These are phyloP conservation scores for Mactra quadrangularis DNA, from an alignment of 1,140 invertebrate species.

Conservation along the genomic window DNA sequence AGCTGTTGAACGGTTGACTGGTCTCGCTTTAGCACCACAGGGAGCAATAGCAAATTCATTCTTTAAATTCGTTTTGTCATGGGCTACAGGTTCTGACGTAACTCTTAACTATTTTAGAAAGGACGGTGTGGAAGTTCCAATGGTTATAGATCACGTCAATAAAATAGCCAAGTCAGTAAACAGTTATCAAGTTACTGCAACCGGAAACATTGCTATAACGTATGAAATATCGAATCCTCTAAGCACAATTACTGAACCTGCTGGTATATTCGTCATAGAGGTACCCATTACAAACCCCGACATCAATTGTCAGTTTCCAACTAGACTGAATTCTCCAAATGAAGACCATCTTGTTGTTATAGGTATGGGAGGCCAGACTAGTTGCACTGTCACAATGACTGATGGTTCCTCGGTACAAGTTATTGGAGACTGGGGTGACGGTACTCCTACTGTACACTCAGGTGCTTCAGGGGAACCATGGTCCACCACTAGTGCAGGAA, in stretches of 20 bases:
- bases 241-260: background rate
- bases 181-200: background rate
- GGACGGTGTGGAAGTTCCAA: background rate
- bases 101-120: conserved; percentile 3
- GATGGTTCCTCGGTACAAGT: conserved; percentile 23
- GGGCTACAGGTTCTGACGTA: conserved; percentile 33
- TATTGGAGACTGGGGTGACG: conserved; percentile 5
- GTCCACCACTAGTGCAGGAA: background rate
- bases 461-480: background rate
- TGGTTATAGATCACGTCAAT: background rate
- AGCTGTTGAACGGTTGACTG: conserved; percentile 25
- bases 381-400: conserved; percentile 10
- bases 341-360: background rate
- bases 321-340: background rate
- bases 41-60: background rate
- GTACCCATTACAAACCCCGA: conserved; percentile 21
- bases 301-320: conserved; percentile 13
- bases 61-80: conserved; percentile 2
- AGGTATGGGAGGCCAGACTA: background rate
- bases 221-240: conserved; percentile 24
- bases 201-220: background rate
- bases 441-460: background rate
- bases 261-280: conserved; percentile 14
- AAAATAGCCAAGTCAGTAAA: background rate
- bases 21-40: conserved; percentile 9